These are phyloP conservation scores for Brachionus koreanus DNA, from an alignment of 1,140 invertebrate genomes.

Conservation along the genomic window DNA sequence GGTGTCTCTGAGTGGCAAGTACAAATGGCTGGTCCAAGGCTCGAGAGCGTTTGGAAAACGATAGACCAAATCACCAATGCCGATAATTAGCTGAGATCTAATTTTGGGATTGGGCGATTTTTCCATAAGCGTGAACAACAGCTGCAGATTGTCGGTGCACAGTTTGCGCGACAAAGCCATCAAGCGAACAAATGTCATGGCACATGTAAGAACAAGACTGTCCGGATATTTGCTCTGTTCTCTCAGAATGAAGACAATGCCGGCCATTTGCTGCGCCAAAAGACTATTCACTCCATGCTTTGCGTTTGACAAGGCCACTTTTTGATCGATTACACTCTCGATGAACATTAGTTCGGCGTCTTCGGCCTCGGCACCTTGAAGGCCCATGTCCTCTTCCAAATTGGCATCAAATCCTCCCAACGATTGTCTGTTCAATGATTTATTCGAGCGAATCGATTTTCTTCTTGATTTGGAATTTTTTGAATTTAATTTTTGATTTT, in stretches of 20 bases:
- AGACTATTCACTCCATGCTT: slow-evolving; percentile 60
- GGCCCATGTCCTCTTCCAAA: slow-evolving; percentile 64
- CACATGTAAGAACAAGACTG: slow-evolving; percentile 68
- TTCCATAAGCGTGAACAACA: slow-evolving; percentile 80
- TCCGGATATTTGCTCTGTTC: slow-evolving; percentile 59
- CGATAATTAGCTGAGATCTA: slow-evolving; percentile 77
- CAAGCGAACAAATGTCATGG: slow-evolving; percentile 72
- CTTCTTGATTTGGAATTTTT: slow-evolving; percentile 48
- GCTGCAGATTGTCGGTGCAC: slow-evolving; percentile 70
- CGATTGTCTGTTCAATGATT: not conserved
- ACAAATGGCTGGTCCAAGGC: slow-evolving; percentile 83
- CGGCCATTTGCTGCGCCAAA: slow-evolving; percentile 59
- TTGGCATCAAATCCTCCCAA: slow-evolving; percentile 46
- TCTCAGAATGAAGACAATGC: slow-evolving; percentile 54
- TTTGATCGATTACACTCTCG: slow-evolving; percentile 70
- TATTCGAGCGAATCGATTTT: slow-evolving; percentile 48
- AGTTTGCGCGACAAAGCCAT: slow-evolving; percentile 69
- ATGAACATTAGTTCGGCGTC: slow-evolving; percentile 81
- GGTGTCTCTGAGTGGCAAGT: slow-evolving; percentile 72
- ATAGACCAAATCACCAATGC: slow-evolving; percentile 76
- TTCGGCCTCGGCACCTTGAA: slow-evolving; percentile 77
- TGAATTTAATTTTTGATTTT: slow-evolving; percentile 45
- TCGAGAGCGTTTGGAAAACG: slow-evolving; percentile 87
- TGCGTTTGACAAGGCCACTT: slow-evolving; percentile 62
- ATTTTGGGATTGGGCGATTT: slow-evolving; percentile 69